Evolutionary conservation across 2,797 vertebrate species (phyloP).

Genomic region (Chromis chromis): DNA sequence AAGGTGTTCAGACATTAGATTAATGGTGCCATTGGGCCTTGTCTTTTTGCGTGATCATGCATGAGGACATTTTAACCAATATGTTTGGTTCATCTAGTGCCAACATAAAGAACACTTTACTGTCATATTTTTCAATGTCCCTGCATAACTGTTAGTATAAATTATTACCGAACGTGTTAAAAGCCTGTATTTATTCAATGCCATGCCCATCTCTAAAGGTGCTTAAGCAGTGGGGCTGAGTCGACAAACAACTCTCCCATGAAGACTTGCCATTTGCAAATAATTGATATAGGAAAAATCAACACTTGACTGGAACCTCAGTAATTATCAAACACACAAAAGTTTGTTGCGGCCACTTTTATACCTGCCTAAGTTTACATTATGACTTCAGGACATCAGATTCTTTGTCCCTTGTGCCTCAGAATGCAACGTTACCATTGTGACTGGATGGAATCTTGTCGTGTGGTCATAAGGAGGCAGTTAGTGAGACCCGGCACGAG

Average conservation of each 20-base stretch:
- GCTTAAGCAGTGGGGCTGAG: conserved; percentile 15
- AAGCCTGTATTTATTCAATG: conserved; percentile 27
- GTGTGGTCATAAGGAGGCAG: conserved; percentile 58
- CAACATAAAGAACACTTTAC: not conserved
- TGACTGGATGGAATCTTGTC: conserved; percentile 42
- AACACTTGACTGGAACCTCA: conserved; percentile 13
- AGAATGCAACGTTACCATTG: not conserved
- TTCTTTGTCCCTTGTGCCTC: not conserved
- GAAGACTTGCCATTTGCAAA: conserved; percentile 30
- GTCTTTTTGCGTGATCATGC: too few species aligned
- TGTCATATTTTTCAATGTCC: not conserved
- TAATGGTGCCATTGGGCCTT: too few species aligned
- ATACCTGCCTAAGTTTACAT: not conserved
- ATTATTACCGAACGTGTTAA: not conserved
- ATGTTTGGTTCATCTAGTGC: not conserved
- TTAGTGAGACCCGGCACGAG: conserved; percentile 56
- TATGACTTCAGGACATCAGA: not conserved
- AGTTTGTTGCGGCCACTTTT: not conserved
- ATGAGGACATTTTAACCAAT: too few species aligned
- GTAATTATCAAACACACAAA: not conserved
- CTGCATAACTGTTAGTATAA: not conserved
- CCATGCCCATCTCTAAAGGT: conserved; percentile 30
- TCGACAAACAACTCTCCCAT: conserved; percentile 31
- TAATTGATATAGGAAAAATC: conserved; percentile 13
- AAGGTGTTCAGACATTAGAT: too few species aligned